Evolutionary conservation across 2,888 invertebrate species (phyloP).

Genomic region (Onchidella celtica): DNA sequence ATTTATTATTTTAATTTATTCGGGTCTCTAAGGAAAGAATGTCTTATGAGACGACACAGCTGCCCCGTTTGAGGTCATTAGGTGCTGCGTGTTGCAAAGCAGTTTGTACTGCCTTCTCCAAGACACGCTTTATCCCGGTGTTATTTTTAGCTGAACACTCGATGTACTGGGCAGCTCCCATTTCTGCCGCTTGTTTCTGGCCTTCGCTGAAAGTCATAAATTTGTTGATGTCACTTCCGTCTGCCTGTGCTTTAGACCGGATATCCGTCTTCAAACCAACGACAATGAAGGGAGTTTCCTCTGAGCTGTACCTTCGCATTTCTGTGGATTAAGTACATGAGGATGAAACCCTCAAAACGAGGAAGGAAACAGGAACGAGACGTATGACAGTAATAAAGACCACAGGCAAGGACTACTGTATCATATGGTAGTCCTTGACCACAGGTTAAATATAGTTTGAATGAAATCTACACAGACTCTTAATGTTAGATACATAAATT

Average conservation of each 20-base stretch:
- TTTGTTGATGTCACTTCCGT: slow-evolving; percentile 36
- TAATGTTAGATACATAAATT: too few species aligned
- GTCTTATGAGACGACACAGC: slow-evolving; percentile 52
- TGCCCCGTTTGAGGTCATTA: slow-evolving; percentile 44
- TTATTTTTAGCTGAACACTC: slow-evolving; percentile 68
- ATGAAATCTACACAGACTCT: too few species aligned
- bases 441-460: too few species aligned
- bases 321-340: background rate
- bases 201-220: slow-evolving; percentile 56
- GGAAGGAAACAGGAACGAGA: too few species aligned
- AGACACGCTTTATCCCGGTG: slow-evolving; percentile 63
- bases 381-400: too few species aligned
- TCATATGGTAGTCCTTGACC: too few species aligned
- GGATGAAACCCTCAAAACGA: background rate
- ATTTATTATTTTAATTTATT: background rate
- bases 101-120: slow-evolving; percentile 60
- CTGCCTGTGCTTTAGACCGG: slow-evolving; percentile 31
- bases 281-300: slow-evolving; percentile 26
- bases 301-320: slow-evolving; percentile 24
- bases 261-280: slow-evolving; percentile 35
- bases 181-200: slow-evolving; percentile 60
- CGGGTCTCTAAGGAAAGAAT: too few species aligned
- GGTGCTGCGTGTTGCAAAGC: slow-evolving; percentile 40
- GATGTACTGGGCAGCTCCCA: slow-evolving; percentile 65
- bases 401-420: too few species aligned